Evolutionary conservation across 2,888 invertebrate genomes (phyloP).

Genomic region (Pyrocoelia pectoralis): DNA sequence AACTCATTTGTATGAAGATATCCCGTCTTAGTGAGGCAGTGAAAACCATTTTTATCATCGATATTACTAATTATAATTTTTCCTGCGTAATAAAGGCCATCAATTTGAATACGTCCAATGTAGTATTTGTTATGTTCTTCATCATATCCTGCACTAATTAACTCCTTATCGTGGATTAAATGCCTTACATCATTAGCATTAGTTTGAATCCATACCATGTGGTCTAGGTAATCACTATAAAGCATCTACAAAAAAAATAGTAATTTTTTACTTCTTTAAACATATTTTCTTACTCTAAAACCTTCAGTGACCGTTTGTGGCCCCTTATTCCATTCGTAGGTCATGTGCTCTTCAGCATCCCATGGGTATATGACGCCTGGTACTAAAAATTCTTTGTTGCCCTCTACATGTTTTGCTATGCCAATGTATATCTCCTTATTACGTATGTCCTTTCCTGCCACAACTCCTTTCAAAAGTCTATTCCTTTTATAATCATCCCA

Average conservation of each 20-base stretch:
- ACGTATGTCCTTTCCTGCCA: neutral
- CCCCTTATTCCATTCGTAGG: neutral
- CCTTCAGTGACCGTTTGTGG: neutral
- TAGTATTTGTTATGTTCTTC: neutral
- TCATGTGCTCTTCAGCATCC: neutral
- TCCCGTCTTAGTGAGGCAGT: neutral
- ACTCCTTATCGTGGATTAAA: neutral
- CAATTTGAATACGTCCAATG: neutral
- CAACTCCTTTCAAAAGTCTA: neutral
- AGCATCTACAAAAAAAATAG: neutral
- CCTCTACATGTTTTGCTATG: neutral
- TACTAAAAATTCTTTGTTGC: neutral
- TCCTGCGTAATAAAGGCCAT: neutral
- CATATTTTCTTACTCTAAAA: neutral
- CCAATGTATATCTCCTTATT: neutral
- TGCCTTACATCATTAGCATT: neutral
- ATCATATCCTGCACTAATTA: neutral
- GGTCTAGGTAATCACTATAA: neutral
- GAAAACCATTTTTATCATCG: neutral
- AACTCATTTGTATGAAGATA: neutral
- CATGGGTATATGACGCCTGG: neutral
- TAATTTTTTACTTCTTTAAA: neutral
- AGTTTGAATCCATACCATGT: constrained; percentile 3
- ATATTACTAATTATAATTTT: neutral
- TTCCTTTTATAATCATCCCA: neutral